These are phyloP conservation scores for Wiebesia pumilae DNA, from an alignment of 1,140 invertebrate genomes.

Conservation along the genomic window DNA sequence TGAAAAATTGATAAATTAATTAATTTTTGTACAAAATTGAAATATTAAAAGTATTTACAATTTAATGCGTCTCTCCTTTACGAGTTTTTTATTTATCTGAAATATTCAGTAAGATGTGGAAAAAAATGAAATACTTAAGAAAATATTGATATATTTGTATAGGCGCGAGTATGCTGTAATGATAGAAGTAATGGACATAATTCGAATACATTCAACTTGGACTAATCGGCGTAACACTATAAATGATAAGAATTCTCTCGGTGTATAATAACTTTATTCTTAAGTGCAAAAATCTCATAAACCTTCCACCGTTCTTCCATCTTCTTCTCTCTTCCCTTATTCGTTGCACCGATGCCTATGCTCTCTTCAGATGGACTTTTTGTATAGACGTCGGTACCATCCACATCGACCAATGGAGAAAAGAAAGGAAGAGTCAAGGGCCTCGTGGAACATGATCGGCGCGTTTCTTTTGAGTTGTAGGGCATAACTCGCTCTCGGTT, in stretches of 20 bases:
- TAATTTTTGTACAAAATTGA: no score
- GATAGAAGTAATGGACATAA: background rate
- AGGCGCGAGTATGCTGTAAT: no score
- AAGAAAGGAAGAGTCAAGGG: slow-evolving; percentile 16
- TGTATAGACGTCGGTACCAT: background rate
- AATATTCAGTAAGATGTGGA: no score
- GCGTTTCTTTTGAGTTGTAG: slow-evolving; percentile 18
- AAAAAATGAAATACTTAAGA: background rate
- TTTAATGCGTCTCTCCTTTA: no score
- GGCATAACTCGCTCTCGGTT: slow-evolving; percentile 21
- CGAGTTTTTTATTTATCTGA: background rate
- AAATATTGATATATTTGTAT: background rate
- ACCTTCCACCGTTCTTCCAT: background rate
- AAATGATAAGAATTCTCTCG: background rate
- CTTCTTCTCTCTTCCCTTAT: background rate
- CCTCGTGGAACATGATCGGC: slow-evolving; percentile 23
- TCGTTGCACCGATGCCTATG: background rate
- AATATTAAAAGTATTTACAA: no score
- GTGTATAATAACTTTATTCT: background rate
- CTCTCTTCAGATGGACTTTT: background rate
- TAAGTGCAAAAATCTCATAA: slow-evolving; percentile 7
- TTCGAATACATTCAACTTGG: background rate
- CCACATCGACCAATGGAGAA: background rate
- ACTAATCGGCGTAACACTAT: background rate
- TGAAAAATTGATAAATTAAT: no score